These are phyloP conservation scores for Chloroceryle amazona DNA, from an alignment of 2,797 vertebrate species.

Conservation along the genomic window DNA sequence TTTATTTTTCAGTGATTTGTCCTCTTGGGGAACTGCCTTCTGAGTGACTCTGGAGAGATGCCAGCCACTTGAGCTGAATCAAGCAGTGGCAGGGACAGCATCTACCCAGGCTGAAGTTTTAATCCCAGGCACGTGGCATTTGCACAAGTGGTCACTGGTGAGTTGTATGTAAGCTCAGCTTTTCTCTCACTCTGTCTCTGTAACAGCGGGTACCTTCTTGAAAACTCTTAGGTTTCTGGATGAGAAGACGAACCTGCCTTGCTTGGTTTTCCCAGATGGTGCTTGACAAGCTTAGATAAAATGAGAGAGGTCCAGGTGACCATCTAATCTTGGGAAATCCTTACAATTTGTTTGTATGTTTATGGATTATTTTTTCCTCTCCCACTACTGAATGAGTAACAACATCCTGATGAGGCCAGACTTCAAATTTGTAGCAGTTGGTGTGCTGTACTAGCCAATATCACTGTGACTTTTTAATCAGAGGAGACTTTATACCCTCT, in stretches of 20 bases:
- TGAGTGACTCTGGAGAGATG: neutral
- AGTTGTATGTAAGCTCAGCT: neutral
- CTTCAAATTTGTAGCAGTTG: neutral
- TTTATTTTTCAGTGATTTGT: neutral
- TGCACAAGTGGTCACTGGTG: slow-evolving; percentile 20
- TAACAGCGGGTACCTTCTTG: neutral
- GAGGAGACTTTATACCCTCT: neutral
- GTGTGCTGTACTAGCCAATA: neutral
- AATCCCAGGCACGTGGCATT: neutral
- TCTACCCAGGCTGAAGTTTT: neutral
- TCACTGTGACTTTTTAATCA: neutral
- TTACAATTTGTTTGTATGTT: neutral
- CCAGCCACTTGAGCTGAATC: neutral
- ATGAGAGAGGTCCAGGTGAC: neutral
- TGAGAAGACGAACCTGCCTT: neutral
- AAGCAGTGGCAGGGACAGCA: neutral
- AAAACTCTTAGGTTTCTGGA: neutral
- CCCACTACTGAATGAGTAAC: neutral
- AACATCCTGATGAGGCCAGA: neutral
- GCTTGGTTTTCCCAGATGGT: neutral
- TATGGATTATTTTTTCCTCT: neutral
- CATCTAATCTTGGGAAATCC: slow-evolving; percentile 16
- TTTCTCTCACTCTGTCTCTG: neutral
- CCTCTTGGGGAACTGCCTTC: neutral
- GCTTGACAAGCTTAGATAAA: neutral